Evolutionary conservation across 2,797 vertebrate species (phyloP).

Genomic region (Paramormyrops hopkinsi): DNA sequence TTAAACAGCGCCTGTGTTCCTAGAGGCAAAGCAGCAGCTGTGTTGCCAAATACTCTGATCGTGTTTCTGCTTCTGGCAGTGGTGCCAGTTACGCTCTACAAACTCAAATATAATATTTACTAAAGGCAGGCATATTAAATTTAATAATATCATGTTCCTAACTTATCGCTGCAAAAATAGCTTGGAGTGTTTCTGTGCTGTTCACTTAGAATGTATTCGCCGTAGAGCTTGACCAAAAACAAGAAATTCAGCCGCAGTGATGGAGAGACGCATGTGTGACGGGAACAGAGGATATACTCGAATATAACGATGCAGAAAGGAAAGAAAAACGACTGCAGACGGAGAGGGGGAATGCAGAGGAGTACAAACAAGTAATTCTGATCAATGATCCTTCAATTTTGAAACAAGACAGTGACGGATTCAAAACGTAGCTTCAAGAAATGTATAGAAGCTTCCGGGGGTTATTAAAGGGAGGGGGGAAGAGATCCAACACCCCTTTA

Average conservation of each 20-base stretch:
- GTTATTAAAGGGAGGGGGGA: not conserved
- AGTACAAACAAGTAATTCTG: conserved; percentile 15
- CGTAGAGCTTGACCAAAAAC: conserved; percentile 44
- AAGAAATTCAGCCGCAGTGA: not conserved
- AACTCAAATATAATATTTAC: conserved; percentile 18
- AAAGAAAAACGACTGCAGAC: not conserved
- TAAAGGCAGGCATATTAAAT: conserved; percentile 28
- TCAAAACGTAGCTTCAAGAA: conserved; percentile 15
- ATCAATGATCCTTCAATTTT: conserved; percentile 23
- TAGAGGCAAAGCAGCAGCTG: conserved; percentile 20
- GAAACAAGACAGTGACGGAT: conserved; percentile 20
- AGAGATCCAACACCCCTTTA: conserved; percentile 7
- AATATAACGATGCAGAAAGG: not conserved
- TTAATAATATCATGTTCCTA: conserved; percentile 42
- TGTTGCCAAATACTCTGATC: conserved; percentile 1
- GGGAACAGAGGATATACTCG: not conserved
- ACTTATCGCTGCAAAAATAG: conserved; percentile 48
- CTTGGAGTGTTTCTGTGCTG: conserved; percentile 34
- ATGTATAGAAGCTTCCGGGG: not conserved
- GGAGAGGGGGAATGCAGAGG: not conserved
- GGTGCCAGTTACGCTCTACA: conserved; percentile 17
- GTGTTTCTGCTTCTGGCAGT: not conserved
- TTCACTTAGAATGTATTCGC: conserved; percentile 45
- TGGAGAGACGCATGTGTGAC: not conserved
- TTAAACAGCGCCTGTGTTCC: conserved; percentile 20